These are phyloP conservation scores for Aplocera efformata DNA, from an alignment of 2,888 invertebrate genomes.

Conservation along the genomic window DNA sequence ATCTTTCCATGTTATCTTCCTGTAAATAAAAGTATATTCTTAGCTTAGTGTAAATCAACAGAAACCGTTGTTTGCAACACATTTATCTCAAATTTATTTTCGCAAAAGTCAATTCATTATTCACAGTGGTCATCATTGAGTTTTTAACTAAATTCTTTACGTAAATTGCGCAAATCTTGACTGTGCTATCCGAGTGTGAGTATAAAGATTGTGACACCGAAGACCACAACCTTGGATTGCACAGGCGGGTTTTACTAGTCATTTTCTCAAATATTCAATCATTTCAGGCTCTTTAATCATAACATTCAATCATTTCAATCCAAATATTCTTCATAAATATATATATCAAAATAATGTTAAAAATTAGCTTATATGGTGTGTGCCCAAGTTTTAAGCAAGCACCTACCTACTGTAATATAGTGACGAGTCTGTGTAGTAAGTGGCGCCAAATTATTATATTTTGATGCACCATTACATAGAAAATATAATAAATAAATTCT, in stretches of 20 bases:
- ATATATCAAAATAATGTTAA: too few relatives aligned
- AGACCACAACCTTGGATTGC: conserved; percentile 41
- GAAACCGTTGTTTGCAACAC: conserved; percentile 25
- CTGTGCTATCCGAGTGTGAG: conserved; percentile 39
- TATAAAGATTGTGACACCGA: conserved; percentile 48
- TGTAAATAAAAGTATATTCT: neutral
- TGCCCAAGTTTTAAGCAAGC: too few relatives aligned
- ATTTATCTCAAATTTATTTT: conserved; percentile 33
- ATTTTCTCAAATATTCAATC: conserved; percentile 12
- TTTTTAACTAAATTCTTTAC: conserved; percentile 36
- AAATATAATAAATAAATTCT: too few relatives aligned
- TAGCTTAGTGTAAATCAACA: conserved; percentile 15
- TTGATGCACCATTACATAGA: too few relatives aligned
- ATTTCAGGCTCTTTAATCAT: conserved; percentile 10
- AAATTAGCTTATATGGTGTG: too few relatives aligned
- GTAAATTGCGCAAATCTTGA: conserved; percentile 45
- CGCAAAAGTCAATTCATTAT: conserved; percentile 38
- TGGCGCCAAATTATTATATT: too few relatives aligned
- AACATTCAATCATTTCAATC: too few relatives aligned
- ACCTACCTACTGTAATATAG: too few relatives aligned
- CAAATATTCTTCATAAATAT: too few relatives aligned
- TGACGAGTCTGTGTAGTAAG: too few relatives aligned
- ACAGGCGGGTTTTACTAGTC: conserved; percentile 17
- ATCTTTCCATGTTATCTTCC: neutral
- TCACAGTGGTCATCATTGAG: conserved; percentile 36